Percentiles rank a stretch among this genome's conserved stretches.
phyloP scores from a whole-genome alignment of 2,888 invertebrate genomes.

The Belgica antarctica region DNA sequence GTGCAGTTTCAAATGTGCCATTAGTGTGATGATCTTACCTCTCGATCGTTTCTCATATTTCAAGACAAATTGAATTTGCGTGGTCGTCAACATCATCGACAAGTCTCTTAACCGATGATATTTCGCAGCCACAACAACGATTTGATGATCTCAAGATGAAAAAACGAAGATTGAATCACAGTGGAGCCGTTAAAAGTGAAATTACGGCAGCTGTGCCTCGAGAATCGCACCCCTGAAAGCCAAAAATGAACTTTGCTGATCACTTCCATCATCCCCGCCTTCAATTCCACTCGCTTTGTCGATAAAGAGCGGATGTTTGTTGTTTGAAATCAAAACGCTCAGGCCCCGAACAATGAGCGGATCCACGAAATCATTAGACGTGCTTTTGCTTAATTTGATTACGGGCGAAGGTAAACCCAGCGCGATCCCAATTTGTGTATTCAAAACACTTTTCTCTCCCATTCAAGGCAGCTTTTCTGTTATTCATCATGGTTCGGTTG shows the following conservation, averaged over 20 bases:
- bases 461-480: neutral
- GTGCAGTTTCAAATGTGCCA: neutral
- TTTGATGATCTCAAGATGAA: conserved; percentile 21
- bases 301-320: conserved; percentile 27
- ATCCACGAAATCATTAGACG: conserved; percentile 18
- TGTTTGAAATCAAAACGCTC: conserved; percentile 6
- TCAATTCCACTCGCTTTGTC: neutral
- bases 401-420: neutral
- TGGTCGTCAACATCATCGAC: neutral
- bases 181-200: conserved; percentile 4
- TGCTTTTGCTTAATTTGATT: conserved; percentile 42
- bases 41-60: too few species aligned
- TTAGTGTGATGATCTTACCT: conserved; percentile 10
- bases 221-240: neutral
- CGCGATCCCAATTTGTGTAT: conserved; percentile 17
- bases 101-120: conserved; percentile 2
- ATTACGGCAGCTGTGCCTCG: too few species aligned
- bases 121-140: neutral
- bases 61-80: neutral
- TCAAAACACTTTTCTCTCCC: too few species aligned
- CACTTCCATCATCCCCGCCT: neutral
- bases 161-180: neutral
- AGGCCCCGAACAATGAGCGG: conserved; percentile 7
- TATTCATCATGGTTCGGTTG: neutral
- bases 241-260: neutral